Percentiles rank a stretch among this genome's conserved stretches.
These are phyloP conservation scores for Hetaerina americana DNA, from an alignment of 1,140 invertebrate genomes.

Conservation along the genomic window DNA sequence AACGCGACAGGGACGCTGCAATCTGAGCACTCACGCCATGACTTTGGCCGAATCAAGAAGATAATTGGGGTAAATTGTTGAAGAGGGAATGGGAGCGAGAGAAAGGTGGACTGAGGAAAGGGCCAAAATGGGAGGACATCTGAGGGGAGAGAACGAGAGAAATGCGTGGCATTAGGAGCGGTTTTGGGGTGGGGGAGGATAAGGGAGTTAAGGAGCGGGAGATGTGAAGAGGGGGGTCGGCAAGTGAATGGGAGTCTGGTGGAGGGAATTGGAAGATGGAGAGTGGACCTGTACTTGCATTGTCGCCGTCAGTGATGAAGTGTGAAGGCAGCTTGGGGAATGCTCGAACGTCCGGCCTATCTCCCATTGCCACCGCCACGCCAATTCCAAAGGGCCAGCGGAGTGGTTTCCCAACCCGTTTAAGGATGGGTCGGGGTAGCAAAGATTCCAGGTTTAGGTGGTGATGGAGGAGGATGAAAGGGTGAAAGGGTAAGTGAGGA, in stretches of 20 bases:
- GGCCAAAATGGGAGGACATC: not conserved
- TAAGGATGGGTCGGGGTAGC: no score
- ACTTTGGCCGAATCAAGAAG: no score
- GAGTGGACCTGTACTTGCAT: not conserved
- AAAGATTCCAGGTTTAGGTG: no score
- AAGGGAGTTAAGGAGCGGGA: not conserved
- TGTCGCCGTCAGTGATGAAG: not conserved
- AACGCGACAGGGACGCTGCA: no score
- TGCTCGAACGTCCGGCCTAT: not conserved
- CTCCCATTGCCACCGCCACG: not conserved
- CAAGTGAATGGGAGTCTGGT: not conserved
- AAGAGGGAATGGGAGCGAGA: not conserved
- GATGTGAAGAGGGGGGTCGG: not conserved
- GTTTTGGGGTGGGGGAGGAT: not conserved
- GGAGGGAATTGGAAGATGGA: not conserved
- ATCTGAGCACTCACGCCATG: no score
- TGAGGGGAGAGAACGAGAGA: not conserved
- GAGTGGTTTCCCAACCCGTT: no score
- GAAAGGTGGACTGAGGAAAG: not conserved
- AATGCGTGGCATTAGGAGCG: not conserved
- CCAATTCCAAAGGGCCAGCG: no score
- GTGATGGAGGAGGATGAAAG: no score
- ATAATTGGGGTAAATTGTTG: no score
- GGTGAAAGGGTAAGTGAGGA: no score
- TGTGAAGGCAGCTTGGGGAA: not conserved